Conservation (phyloP, 2,113 vertebrate species). For the Dryoscopus gambensis region DNA sequence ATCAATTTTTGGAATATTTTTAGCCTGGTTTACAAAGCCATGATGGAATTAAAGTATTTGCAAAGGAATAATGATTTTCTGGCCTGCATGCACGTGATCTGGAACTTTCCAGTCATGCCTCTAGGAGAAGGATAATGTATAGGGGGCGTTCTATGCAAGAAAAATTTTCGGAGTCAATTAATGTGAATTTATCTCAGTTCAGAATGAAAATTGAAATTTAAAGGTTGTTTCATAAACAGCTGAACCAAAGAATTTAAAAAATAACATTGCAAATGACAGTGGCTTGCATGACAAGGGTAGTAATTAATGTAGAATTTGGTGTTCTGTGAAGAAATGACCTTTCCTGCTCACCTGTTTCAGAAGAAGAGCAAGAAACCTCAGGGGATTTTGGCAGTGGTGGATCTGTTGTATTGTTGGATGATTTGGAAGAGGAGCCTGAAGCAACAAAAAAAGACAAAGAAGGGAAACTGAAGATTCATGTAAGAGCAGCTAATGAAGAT, state of each 20-base stretch:
- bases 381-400: constrained; percentile 93
- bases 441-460: constrained; percentile 79
- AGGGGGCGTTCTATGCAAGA: background rate
- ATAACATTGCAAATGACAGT: background rate
- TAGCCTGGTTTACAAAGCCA: background rate
- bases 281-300: background rate
- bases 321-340: background rate
- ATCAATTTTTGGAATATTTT: background rate
- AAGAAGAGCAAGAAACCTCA: constrained; percentile 93
- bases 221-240: background rate
- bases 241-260: background rate
- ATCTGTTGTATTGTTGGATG: constrained; percentile 85
- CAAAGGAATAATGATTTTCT: background rate
- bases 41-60: background rate
- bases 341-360: constrained; percentile 66
- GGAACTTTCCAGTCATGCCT: background rate
- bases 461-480: constrained; percentile 80
- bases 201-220: background rate
- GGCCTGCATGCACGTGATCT: background rate
- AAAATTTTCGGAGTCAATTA: background rate
- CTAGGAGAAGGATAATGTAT: background rate
- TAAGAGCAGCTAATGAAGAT: constrained; percentile 86
- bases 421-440: constrained; percentile 86
- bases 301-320: background rate
- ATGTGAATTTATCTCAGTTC: background rate